phyloP scores from a whole-genome alignment of 2,888 invertebrate species.

The Bursaphelenchus okinawaensis region DNA sequence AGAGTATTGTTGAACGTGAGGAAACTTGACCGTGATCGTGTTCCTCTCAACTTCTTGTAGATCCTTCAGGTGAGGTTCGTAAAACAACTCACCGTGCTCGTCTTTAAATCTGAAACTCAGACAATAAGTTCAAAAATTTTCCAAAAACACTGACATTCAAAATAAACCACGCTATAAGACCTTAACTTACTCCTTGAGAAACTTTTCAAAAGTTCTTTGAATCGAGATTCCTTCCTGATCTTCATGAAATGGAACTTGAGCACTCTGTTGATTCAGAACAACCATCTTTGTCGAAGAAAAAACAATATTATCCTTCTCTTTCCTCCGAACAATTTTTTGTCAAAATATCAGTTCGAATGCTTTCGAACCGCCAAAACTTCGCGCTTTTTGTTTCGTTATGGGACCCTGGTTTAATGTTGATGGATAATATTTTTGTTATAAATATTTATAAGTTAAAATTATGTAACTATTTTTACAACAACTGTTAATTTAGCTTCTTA shows the following conservation, averaged over 20 bases:
- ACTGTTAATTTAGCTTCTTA: no score
- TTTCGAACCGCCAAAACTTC: neutral
- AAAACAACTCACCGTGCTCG: constrained; percentile 18
- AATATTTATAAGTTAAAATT: no score
- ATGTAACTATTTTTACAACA: no score
- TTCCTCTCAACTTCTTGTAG: constrained; percentile 64
- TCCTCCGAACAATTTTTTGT: no score
- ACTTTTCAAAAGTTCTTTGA: constrained; percentile 91
- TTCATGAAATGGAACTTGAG: constrained; percentile 58
- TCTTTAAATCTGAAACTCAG: constrained; percentile 21
- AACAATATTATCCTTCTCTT: no score
- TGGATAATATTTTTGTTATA: no score
- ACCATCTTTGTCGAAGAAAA: no score
- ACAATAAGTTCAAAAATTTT: no score
- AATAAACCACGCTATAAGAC: no score
- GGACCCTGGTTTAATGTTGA: no score
- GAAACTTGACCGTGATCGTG: constrained; percentile 68
- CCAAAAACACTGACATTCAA: no score
- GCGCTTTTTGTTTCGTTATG: neutral
- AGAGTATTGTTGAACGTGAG: constrained; percentile 71
- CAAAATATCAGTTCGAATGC: no score
- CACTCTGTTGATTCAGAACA: neutral
- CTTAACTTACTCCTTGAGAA: constrained; percentile 77
- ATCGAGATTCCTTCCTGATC: constrained; percentile 87
- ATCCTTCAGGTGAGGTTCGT: constrained; percentile 27